Conservation (phyloP, 1,140 invertebrate genomes). For the Temnothorax longispinosus region DNA sequence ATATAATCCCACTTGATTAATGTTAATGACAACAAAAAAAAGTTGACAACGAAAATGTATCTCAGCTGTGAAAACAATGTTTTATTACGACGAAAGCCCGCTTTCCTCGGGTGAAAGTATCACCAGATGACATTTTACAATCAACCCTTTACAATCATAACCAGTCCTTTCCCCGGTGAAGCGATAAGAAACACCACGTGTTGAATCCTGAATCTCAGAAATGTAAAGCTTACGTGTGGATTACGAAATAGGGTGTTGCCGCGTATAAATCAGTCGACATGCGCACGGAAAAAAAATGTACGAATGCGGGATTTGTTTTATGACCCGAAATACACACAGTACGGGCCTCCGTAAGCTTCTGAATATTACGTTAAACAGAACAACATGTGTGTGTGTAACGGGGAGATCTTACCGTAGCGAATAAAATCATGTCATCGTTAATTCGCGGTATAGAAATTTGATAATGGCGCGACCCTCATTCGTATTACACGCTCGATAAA, state of each 20-base stretch:
- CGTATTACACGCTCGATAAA: slow-evolving; percentile 46
- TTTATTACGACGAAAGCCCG: neutral
- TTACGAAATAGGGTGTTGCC: slow-evolving; percentile 39
- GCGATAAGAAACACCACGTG: slow-evolving; percentile 55
- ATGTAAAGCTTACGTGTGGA: slow-evolving; percentile 59
- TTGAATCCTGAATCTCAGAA: slow-evolving; percentile 34
- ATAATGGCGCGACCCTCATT: neutral
- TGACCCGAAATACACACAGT: slow-evolving; percentile 22
- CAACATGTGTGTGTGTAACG: slow-evolving; percentile 61
- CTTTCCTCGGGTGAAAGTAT: slow-evolving; percentile 13
- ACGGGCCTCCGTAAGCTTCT: slow-evolving; percentile 1
- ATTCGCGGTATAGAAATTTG: neutral
- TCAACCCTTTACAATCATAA: slow-evolving; percentile 3
- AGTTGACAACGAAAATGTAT: neutral
- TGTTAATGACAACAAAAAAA: neutral
- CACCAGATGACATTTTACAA: slow-evolving; percentile 30
- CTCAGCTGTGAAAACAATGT: slow-evolving; percentile 41
- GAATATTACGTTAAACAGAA: slow-evolving; percentile 54
- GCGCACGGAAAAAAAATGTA: slow-evolving; percentile 17
- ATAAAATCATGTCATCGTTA: slow-evolving; percentile 1
- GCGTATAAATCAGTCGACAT: slow-evolving; percentile 67
- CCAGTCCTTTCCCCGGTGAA: neutral
- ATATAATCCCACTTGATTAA: neutral
- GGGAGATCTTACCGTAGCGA: neutral
- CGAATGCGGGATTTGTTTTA: slow-evolving; percentile 53